phyloP scores from a whole-genome alignment of 1,140 invertebrate genomes.

The Goniozus legneri region DNA sequence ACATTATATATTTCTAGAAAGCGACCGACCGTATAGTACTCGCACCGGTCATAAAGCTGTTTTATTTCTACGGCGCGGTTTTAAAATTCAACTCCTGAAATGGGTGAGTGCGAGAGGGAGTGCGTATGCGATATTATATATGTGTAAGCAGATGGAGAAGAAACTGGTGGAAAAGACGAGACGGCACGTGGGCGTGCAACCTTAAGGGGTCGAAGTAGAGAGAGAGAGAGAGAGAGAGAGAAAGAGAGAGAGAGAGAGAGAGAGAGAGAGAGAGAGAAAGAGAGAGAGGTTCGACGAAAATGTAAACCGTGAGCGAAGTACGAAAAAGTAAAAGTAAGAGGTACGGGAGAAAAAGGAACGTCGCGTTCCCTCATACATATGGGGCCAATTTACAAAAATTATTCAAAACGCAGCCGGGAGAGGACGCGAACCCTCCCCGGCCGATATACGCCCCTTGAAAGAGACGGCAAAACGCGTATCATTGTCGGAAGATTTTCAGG shows the following conservation, averaged over 20 bases:
- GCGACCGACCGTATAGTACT: constrained; percentile 20
- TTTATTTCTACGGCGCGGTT: constrained; percentile 38
- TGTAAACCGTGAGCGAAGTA: not conserved
- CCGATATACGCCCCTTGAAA: constrained; percentile 21
- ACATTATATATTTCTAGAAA: constrained; percentile 30
- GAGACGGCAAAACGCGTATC: constrained; percentile 37
- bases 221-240: constrained; percentile 10
- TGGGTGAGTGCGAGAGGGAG: constrained; percentile 19
- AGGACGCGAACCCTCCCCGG: constrained; percentile 17
- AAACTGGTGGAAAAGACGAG: constrained; percentile 16
- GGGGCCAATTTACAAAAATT: constrained; percentile 53
- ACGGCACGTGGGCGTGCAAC: constrained; percentile 4
- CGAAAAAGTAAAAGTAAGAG: constrained; percentile 5
- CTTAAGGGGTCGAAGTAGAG: constrained; percentile 5
- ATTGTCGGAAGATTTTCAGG: constrained; percentile 47
- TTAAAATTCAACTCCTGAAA: constrained; percentile 41
- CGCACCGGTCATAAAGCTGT: constrained; percentile 35
- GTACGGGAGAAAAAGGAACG: constrained; percentile 28
- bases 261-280: constrained; percentile 20
- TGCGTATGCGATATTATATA: not conserved
- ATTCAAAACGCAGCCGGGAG: constrained; percentile 39
- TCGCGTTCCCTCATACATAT: constrained; percentile 45
- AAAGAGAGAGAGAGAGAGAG: constrained; percentile 12
- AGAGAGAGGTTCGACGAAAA: constrained; percentile 10
- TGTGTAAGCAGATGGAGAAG: not conserved